These are phyloP conservation scores for Argyra leucocephala DNA, from an alignment of 2,888 invertebrate species.

Conservation along the genomic window DNA sequence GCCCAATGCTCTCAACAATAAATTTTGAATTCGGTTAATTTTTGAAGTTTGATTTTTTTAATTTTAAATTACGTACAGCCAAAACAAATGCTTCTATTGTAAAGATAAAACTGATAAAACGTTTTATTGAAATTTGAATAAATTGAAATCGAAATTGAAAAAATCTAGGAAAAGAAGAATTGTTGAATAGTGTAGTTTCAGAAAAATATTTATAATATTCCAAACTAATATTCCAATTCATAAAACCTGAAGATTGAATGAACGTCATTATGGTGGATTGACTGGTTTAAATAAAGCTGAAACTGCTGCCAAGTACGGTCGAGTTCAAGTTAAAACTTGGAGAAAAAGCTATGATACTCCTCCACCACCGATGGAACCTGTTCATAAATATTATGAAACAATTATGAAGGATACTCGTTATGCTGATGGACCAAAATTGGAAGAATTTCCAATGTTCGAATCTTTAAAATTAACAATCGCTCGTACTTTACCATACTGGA, in stretches of 20 bases:
- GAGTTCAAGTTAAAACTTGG: constrained; percentile 77
- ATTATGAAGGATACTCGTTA: constrained; percentile 73
- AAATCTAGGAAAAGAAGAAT: too few relatives aligned
- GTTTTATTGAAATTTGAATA: too few relatives aligned
- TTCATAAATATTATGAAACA: constrained; percentile 64
- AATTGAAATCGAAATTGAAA: too few relatives aligned
- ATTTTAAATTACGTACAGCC: too few relatives aligned
- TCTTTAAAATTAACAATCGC: constrained; percentile 75
- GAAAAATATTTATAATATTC: too few relatives aligned
- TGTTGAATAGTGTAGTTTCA: too few relatives aligned
- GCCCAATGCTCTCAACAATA: too few relatives aligned
- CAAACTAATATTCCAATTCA: constrained; percentile 59
- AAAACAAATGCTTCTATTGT: too few relatives aligned
- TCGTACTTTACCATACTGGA: constrained; percentile 82
- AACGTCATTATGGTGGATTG: constrained; percentile 78
- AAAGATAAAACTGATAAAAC: too few relatives aligned
- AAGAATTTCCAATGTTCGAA: constrained; percentile 76
- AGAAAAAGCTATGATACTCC: constrained; percentile 76
- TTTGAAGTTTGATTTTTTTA: too few relatives aligned
- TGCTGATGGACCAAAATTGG: constrained; percentile 59
- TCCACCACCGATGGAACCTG: constrained; percentile 73
- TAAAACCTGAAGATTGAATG: constrained; percentile 78
- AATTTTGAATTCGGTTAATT: too few relatives aligned
- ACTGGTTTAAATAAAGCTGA: constrained; percentile 84
- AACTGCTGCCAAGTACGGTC: constrained; percentile 79